Evolutionary conservation across 1,140 invertebrate genomes (phyloP).

Genomic region (Papilio xuthus): DNA sequence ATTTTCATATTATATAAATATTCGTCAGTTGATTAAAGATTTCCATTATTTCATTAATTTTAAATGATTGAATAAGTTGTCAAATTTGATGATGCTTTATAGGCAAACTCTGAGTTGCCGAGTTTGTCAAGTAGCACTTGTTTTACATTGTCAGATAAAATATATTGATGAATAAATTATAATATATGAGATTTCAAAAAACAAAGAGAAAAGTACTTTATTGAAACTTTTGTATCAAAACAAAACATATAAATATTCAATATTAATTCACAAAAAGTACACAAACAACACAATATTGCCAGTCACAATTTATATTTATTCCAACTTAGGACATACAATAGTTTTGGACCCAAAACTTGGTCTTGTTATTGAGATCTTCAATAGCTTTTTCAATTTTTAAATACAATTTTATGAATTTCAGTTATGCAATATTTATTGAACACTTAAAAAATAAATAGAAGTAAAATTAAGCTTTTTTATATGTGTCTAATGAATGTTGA

Average conservation of each 20-base stretch:
- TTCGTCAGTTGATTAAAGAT: not conserved
- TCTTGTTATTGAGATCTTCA: not conserved
- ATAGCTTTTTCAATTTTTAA: not conserved
- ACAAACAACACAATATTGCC: not conserved
- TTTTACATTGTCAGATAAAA: not conserved
- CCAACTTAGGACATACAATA: not conserved
- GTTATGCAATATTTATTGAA: not conserved
- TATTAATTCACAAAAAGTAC: not conserved
- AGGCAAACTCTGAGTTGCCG: no score
- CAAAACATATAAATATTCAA: not conserved
- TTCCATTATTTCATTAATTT: not conserved
- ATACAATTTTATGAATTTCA: not conserved
- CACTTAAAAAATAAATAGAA: not conserved
- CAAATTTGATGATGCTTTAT: no score
- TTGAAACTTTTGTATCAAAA: not conserved
- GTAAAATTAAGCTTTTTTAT: not conserved
- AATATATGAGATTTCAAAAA: not conserved
- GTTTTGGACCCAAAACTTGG: not conserved
- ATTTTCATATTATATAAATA: constrained; percentile 7
- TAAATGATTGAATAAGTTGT: not conserved
- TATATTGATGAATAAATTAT: not conserved
- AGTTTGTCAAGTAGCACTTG: not conserved
- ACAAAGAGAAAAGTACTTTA: not conserved
- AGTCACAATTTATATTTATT: not conserved
- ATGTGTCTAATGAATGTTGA: not conserved